A percentile compares a stretch with the other conserved stretches of the same genome.
phyloP scores from a whole-genome alignment of 2,113 vertebrate genomes.

The Parus major region DNA sequence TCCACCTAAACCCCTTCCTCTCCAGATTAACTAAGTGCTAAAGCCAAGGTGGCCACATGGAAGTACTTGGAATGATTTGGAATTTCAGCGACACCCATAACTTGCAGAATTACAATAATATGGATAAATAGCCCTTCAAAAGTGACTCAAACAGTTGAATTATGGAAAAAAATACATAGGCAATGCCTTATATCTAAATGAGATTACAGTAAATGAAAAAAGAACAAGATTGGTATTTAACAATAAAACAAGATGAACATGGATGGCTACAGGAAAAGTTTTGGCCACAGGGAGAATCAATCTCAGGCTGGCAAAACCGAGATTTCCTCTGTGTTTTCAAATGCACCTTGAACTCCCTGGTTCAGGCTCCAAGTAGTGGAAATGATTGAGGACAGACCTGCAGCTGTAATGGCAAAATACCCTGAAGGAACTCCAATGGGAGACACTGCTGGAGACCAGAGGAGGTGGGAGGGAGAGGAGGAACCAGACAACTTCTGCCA shows the following conservation, averaged over 20 bases:
- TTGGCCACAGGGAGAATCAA: neutral
- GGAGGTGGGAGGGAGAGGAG: neutral
- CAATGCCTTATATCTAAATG: neutral
- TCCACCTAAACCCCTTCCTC: neutral
- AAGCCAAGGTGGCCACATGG: neutral
- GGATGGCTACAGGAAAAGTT: neutral
- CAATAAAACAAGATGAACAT: neutral
- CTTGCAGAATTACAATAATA: neutral
- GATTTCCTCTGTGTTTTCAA: neutral
- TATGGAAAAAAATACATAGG: neutral
- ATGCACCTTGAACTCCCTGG: neutral
- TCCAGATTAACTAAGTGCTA: neutral
- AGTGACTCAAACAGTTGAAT: neutral
- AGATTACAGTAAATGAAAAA: neutral
- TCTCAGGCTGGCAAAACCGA: rapidly evolving
- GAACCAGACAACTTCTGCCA: neutral
- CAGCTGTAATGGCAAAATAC: neutral
- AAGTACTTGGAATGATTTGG: neutral
- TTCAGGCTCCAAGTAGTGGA: neutral
- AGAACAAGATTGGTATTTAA: neutral
- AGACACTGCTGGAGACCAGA: neutral
- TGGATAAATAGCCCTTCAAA: neutral
- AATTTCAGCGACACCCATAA: neutral
- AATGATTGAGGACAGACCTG: neutral
- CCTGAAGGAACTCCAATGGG: neutral